phyloP scores from a whole-genome alignment of 1,140 invertebrate genomes.

The Drosophila leontia region DNA sequence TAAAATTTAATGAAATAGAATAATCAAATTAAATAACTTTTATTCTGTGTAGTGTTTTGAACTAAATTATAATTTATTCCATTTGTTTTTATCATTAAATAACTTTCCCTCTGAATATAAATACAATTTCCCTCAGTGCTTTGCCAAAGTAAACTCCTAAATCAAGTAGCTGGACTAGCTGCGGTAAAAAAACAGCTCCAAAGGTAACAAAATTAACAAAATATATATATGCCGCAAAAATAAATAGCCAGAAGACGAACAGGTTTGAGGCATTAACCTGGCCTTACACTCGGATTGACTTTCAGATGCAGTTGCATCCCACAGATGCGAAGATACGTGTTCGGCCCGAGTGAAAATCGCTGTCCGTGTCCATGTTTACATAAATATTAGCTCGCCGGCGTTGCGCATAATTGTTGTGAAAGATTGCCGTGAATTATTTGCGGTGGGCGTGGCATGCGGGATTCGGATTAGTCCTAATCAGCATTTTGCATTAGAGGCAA shows the following conservation, averaged over 20 bases:
- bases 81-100: too few species aligned
- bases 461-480: slow-evolving; percentile 50
- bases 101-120: background rate
- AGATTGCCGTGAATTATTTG: slow-evolving; percentile 55
- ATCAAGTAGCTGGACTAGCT: slow-evolving; percentile 47
- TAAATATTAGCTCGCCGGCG: slow-evolving; percentile 55
- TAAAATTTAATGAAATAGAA: too few species aligned
- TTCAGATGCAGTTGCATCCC: slow-evolving; percentile 43
- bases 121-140: slow-evolving; percentile 8
- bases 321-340: slow-evolving; percentile 36
- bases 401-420: slow-evolving; percentile 73
- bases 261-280: slow-evolving; percentile 58
- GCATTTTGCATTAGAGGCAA: slow-evolving; percentile 36
- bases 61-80: too few species aligned
- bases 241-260: slow-evolving; percentile 52
- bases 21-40: too few species aligned
- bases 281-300: slow-evolving; percentile 41
- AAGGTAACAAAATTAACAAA: slow-evolving; percentile 51
- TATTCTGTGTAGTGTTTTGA: too few species aligned
- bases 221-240: slow-evolving; percentile 46
- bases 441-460: slow-evolving; percentile 47
- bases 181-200: slow-evolving; percentile 37
- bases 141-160: slow-evolving; percentile 43
- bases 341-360: slow-evolving; percentile 35
- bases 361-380: slow-evolving; percentile 41